Base-by-base conservation (phyloP, 2,113 vertebrate genomes). In the Rhipidura dahli region DNA sequence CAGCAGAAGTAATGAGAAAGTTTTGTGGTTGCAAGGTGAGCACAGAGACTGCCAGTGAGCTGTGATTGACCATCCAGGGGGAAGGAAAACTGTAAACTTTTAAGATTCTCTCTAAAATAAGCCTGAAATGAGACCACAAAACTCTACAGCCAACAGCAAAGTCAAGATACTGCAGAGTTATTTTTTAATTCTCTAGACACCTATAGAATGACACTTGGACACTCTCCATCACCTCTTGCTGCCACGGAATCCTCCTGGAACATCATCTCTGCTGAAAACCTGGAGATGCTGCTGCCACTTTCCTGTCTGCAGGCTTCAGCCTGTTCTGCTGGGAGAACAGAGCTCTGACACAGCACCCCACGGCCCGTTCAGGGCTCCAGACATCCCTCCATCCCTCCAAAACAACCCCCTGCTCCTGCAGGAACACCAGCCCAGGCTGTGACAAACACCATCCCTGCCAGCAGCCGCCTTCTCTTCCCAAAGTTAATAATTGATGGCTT, bases 401-500 rank as follows among this genome's bases (percentile, higher is more conserved):
- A 75, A 30, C 22, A 37, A 18, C 50, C 31, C 54, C 75, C 63
- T 1, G 37, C 42, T 69, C 93, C 93, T 50, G 83, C 89, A 91
- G 87, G 75, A 84, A 47, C 59, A 50, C 61, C 90, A 18, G 69
- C 60, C 77, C 40, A 2, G 76, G 60, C 88, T 71, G 85, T 27
- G 82, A 87, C 56, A 77, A 81, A 22, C 5, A 22, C 91, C 85
- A 14, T 13, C 81, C 56, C 64, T 68, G 77, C 70, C 89, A 94
- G 92, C 71, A 60, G 71, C 31, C 15, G 57, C 81, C 65, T 42
- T 39, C 70, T 15, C 85, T 72, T 83, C 70, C 91, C 44, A 3
- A 53, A 85, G 82, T 97, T 71, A 97, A 97, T 95, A 95, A 95
- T 92, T 82, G 33, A 97, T 88, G 47, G 88, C 97, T 96, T 81